A percentile compares a stretch with the other conserved stretches of the same genome.
phyloP scores from a whole-genome alignment of 2,797 vertebrate genomes.

The Cyprinodon diabolis region DNA sequence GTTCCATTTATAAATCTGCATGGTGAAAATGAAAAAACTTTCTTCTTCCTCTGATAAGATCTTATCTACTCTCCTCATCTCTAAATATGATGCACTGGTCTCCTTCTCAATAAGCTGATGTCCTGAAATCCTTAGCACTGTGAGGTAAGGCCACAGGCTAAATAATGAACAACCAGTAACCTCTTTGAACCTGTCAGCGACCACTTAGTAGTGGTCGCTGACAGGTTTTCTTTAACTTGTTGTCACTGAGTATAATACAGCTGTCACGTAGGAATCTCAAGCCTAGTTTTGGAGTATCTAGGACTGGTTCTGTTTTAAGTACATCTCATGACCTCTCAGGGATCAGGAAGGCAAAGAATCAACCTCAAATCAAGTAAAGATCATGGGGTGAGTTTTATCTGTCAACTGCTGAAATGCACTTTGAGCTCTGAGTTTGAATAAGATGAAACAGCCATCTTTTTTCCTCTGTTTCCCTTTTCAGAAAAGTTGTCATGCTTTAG shows the following conservation, averaged over 20 bases:
- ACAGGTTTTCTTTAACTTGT: conserved; percentile 44
- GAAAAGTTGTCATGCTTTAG: background rate
- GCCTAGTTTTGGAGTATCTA: background rate
- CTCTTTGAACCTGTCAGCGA: conserved; percentile 34
- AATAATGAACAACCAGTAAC: conserved; percentile 46
- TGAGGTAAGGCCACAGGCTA: conserved; percentile 32
- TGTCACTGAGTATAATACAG: conserved; percentile 26
- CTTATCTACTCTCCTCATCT: background rate
- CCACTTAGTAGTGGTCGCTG: conserved; percentile 46
- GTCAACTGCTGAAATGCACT: conserved; percentile 19
- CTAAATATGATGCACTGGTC: conserved; percentile 1
- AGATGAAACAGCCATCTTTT: conserved; percentile 20
- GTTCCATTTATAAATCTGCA: background rate
- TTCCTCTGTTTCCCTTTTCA: background rate
- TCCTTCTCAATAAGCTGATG: conserved; percentile 37
- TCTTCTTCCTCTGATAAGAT: conserved; percentile 12
- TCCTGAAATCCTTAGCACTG: conserved; percentile 45
- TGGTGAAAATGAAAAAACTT: background rate
- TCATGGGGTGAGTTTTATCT: conserved; percentile 27
- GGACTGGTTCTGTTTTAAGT: conserved; percentile 13
- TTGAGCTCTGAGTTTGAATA: conserved; percentile 22
- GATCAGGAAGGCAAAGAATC: background rate
- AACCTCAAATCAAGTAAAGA: conserved; percentile 17
- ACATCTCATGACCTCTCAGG: conserved; percentile 6
- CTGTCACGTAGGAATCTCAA: conserved; percentile 23